Base-by-base conservation (phyloP, 2,797 vertebrate genomes). In the Enteromius trimaculatus region DNA sequence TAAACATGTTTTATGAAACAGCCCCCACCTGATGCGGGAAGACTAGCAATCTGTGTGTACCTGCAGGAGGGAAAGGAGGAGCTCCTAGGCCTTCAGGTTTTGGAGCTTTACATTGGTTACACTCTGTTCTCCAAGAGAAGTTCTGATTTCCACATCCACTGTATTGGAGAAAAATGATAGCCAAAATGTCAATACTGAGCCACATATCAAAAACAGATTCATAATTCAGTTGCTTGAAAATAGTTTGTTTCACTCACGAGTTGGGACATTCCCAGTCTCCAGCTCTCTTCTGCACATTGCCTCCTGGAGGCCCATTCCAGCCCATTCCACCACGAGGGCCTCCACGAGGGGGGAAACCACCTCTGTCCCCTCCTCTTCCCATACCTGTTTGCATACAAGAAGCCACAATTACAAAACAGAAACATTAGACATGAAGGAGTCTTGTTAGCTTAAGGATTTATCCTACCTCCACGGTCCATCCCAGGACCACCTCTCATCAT, bases 261-360 rank as follows among this genome's bases (percentile, higher is more conserved):
- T 98, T 99, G 10, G 97, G 97, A 88, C 98, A 99, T 91, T 99
- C 97, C 97, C 98, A 99, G 94, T 99, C 98, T 0, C 98, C 98
- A 0, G 97, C 97, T 84, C 98, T 94, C 89, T 98, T 97, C 88
- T 98, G 97, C 88, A 97, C 49, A 2, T 87, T 98, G 77, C 96
- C 95, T 81, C 96, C 96, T 3, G 96, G 95, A 0, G 97, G 95
- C 85, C 97, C 97, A 13, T 95, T 97, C 87, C 97, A 92, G 71
- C 95, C 94, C 85, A 97, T 97, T 2, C 84, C 84, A 51, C 97
- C 97, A 4, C 97, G 94, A 0, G 96, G 97, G 14, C 96, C 97
- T 26, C 98, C 93, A 0, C 97, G 94, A 31, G 96, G 95, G 14
- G 95, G 95, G 70, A 98, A 97, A 0, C 94, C 95, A 0, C 98